Percentiles rank a stretch among this genome's conserved stretches.
These are phyloP conservation scores for Laspeyria flexula DNA, from an alignment of 2,888 invertebrate genomes.

Conservation along the genomic window DNA sequence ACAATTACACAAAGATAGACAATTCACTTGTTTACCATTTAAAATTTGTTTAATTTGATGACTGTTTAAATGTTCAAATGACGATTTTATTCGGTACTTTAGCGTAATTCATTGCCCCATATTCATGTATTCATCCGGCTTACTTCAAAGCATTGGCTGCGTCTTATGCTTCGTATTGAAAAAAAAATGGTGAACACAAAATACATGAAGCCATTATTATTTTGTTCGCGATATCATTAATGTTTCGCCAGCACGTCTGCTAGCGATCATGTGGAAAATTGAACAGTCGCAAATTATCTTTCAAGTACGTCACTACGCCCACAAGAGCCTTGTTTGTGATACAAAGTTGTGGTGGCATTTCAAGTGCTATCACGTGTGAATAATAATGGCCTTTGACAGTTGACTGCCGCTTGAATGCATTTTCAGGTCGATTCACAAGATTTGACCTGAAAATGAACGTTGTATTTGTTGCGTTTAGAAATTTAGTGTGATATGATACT, in stretches of 20 bases:
- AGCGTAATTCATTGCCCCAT: too few species aligned
- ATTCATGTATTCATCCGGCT: not conserved
- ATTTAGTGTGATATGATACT: too few species aligned
- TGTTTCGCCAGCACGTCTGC: constrained; percentile 27
- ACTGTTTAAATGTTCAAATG: too few species aligned
- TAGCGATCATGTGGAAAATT: constrained; percentile 44
- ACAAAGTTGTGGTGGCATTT: constrained; percentile 17
- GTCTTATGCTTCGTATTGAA: too few species aligned
- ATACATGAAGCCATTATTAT: not conserved
- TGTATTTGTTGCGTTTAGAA: too few species aligned
- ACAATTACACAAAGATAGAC: too few species aligned
- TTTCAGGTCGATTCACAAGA: too few species aligned
- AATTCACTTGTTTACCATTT: too few species aligned
- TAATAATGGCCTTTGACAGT: not conserved
- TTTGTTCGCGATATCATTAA: constrained; percentile 8
- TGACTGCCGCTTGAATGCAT: not conserved
- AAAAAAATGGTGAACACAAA: not conserved
- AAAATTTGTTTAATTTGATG: too few species aligned
- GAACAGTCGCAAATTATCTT: constrained; percentile 23
- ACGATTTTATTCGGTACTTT: too few species aligned
- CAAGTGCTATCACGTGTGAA: constrained; percentile 21
- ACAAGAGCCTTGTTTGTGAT: constrained; percentile 12
- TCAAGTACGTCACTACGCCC: constrained; percentile 37
- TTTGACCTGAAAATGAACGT: not conserved
- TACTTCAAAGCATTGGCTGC: not conserved